Conservation (phyloP, 2,888 invertebrate genomes). For the Cylindroiulus punctatus region DNA sequence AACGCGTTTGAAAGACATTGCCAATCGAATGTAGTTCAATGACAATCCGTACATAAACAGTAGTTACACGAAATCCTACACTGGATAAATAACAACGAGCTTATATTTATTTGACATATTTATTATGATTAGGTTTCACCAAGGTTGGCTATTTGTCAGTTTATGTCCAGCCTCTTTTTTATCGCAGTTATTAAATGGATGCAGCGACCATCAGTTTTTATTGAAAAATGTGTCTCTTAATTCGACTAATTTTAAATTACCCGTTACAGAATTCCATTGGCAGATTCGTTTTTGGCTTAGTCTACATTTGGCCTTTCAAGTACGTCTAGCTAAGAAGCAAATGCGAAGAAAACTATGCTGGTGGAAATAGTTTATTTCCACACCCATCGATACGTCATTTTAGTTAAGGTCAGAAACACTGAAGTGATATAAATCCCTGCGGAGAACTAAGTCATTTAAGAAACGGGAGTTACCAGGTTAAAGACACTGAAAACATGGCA, state of each 20-base stretch:
- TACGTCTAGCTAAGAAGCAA: background rate
- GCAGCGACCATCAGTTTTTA: conserved; percentile 28
- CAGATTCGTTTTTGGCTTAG: background rate
- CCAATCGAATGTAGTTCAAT: conserved; percentile 40
- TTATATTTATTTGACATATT: conserved; percentile 35
- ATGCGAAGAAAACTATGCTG: background rate
- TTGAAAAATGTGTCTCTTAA: conserved; percentile 35
- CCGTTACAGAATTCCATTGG: conserved; percentile 27
- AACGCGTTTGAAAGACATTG: background rate
- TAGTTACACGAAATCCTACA: conserved; percentile 5
- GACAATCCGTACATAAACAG: conserved; percentile 10
- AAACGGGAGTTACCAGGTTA: conserved; percentile 26
- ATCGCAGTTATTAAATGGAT: conserved; percentile 28
- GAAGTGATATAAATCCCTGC: background rate
- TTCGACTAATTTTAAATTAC: conserved; percentile 13
- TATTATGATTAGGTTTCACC: conserved; percentile 24
- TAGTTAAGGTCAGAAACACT: conserved; percentile 34
- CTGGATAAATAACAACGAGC: conserved; percentile 7
- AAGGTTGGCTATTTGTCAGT: conserved; percentile 17
- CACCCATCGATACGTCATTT: conserved; percentile 21
- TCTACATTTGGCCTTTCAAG: conserved; percentile 33
- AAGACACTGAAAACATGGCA: conserved; percentile 43
- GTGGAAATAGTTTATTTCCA: conserved; percentile 40
- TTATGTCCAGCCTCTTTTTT: conserved; percentile 35
- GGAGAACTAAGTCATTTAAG: conserved; percentile 3